Base-by-base conservation (phyloP, 2,888 invertebrate species). In the Sussaba pulchella region DNA sequence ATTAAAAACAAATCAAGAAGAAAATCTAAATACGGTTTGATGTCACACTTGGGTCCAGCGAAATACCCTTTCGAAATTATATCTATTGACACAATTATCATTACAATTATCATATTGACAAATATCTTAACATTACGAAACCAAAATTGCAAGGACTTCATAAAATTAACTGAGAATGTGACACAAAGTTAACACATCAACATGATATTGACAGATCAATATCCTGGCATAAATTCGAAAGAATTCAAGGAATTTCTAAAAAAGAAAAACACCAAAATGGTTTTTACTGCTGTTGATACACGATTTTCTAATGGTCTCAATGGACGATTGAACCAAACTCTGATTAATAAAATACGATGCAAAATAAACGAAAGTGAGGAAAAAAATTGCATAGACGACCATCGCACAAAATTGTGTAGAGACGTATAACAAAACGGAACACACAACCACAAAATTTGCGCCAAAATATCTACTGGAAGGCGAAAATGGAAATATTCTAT, bases 261-360 rank as follows among this genome's bases (percentile, higher is more conserved):
- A 17, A 31, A 77, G 57, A 76, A 82, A 24, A 66, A 69, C 10
- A 86, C 87, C 24, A 47, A 72, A 50, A 78, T 87, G 2, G 61
- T 87, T 6, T 87, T 89, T 39, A 88, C 86, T 4, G 86, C 86
- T 57, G 86, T 86, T 64, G 81, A 87, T 67, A 54, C 86, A 26
- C 84, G 85, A 57, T 73, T 73, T 14, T 74, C 73, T 0, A 75
- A 75, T 9, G 75, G 75, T 0, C 36, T 75, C 10, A 67, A 75
- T 14, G 75, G 67, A 12, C 67, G 75, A 21, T 8, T 88, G 4
- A 77, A 77, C 14, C 85, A 87, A 82, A 85, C 87, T 5, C 66
- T 87, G 74, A 82, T 87, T 31, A 88, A 88, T 77, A 83, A 84
- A 74, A 86, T 88, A 19, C 79, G 86, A 82, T 87, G 86, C 63